phyloP scores from a whole-genome alignment of 2,797 vertebrate genomes.

The Coendou prehensilis region DNA sequence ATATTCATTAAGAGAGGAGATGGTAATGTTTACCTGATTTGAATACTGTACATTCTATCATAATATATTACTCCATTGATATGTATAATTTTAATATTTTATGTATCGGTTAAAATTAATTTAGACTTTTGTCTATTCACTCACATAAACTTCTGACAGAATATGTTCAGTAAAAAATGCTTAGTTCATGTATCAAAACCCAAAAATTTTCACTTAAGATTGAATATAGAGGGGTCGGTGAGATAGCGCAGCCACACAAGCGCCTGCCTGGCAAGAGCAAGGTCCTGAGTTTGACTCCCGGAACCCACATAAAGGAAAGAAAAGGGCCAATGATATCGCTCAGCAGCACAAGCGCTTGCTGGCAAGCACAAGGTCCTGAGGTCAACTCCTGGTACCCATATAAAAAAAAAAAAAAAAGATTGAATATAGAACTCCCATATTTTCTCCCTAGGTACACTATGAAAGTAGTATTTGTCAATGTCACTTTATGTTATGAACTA shows the following conservation, averaged over 20 bases:
- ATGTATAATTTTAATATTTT: background rate
- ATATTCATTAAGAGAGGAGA: background rate
- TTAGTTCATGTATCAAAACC: constrained; percentile 1
- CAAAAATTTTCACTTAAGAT: constrained; percentile 40
- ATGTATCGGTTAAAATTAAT: background rate
- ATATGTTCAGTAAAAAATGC: constrained; percentile 28
- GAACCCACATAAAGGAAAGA: too few relatives aligned
- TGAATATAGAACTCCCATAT: background rate
- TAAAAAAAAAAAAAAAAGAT: background rate
- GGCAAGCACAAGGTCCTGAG: too few relatives aligned
- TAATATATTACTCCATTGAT: background rate
- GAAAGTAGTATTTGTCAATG: constrained; percentile 37
- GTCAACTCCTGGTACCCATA: too few relatives aligned
- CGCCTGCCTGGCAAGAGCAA: too few relatives aligned
- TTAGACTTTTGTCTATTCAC: constrained; percentile 5
- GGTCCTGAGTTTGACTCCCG: too few relatives aligned
- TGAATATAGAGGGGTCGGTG: background rate
- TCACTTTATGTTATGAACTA: constrained; percentile 10
- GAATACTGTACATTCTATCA: background rate
- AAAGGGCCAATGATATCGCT: too few relatives aligned
- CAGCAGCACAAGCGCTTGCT: too few relatives aligned
- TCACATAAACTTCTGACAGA: constrained; percentile 23
- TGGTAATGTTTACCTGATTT: background rate
- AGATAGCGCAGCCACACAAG: too few relatives aligned
- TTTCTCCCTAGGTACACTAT: background rate